Conservation (phyloP, 92 coral and sea anemone genomes). For the Blastomussa wellsi region DNA sequence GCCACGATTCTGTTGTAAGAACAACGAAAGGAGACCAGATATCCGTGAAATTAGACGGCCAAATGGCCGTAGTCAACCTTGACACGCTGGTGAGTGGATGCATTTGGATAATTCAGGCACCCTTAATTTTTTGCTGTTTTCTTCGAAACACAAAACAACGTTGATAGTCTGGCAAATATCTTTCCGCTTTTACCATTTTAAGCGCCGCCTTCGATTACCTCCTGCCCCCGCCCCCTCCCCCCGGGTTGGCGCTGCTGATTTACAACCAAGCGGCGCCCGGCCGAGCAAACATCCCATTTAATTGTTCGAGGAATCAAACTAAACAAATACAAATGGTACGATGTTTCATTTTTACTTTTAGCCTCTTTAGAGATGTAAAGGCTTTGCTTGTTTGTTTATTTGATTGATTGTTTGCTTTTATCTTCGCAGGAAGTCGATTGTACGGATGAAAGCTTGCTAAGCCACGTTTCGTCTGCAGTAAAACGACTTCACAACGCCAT, state of each 20-base stretch:
- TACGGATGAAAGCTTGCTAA: slow-evolving; percentile 70
- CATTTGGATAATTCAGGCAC: no score
- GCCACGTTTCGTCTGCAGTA: slow-evolving; percentile 74
- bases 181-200: no score
- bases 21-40: slow-evolving; percentile 90
- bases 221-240: no score
- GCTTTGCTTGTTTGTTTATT: background rate
- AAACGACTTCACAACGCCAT: slow-evolving; percentile 82
- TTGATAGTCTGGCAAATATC: no score
- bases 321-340: no score
- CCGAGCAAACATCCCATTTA: no score
- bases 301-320: no score
- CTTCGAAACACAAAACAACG: no score
- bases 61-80: slow-evolving; percentile 78
- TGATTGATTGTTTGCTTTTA: background rate
- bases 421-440: slow-evolving; percentile 73
- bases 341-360: background rate
- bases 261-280: no score
- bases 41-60: slow-evolving; percentile 80
- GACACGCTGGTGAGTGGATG: slow-evolving; percentile 74
- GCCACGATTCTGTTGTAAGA: slow-evolving; percentile 66
- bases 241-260: no score
- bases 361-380: background rate
- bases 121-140: no score
- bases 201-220: no score